Evolutionary conservation across 2,797 vertebrate species (phyloP), one percentile per base, ranked within the genome.

Genomic region (Takifugu ocellatus): DNA sequence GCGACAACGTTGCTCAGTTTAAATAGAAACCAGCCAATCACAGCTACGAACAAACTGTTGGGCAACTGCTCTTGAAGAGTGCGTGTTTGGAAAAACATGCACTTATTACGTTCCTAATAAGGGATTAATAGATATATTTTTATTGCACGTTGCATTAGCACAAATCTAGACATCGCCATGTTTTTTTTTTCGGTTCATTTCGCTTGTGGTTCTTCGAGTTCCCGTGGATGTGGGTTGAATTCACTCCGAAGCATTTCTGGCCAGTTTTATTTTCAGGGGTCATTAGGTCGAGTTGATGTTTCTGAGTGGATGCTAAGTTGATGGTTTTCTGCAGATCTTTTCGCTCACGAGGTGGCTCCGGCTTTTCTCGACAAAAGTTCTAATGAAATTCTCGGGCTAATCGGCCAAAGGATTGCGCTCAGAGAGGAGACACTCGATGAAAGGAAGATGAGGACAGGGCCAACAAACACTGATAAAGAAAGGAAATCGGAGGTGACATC

Each of bases 401-500:
- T 89, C 77, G 83, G 54, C 74, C 54, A 54, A 72, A 70, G 56
- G 51, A 56, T 64, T 74, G 47, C 71, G 56, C 59, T 17, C 50
- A 44, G 51, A 56, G 58, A 66, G 29, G 10, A 43, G 46, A 62
- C 14, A 39, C 6, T 26, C 61, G 21, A 56, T 47, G 25, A 24
- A 25, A 26, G 52, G 49, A 48, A 31, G 69, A 60, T 59, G 46
- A 60, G 56, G 66, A 65, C 15, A 27, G 33, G 59, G 56, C 17
- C 54, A 58, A 56, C 74, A 75, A 74, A 62, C 59, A 73, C 64
- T 57, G 58, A 62, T 56, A 72, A 69, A 63, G 69, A 70, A 61
- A 75, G 49, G 69, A 61, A 77, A 51, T 75, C 77, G 84, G 59
- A 76, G 64, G 72, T 74, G 78, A 58, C 68, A 83, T 84, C 74